These are phyloP conservation scores for Anarhynchus alexandrinus DNA, from an alignment of 2,113 vertebrate species.

Conservation along the genomic window DNA sequence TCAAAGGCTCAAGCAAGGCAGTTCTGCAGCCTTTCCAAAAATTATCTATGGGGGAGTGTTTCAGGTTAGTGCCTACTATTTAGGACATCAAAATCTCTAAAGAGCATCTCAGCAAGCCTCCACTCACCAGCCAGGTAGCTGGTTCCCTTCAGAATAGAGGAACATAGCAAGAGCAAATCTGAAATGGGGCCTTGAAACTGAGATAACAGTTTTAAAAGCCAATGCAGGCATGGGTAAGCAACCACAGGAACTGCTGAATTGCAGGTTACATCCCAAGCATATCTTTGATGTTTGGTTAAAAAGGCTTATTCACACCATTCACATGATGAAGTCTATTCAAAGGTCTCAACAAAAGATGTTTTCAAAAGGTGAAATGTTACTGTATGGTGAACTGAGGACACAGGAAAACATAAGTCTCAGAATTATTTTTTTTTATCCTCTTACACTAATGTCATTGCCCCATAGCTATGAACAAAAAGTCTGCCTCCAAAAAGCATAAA, in stretches of 20 bases:
- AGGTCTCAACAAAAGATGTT: background rate
- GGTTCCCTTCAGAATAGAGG: background rate
- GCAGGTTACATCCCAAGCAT: background rate
- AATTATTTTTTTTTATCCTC: background rate
- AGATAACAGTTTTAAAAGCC: conserved; percentile 7
- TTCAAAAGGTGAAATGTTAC: background rate
- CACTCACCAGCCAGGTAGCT: background rate
- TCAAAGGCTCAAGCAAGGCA: background rate
- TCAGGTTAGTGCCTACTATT: background rate
- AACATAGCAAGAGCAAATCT: background rate
- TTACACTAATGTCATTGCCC: background rate
- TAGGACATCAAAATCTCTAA: background rate
- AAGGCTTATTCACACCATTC: conserved; percentile 15
- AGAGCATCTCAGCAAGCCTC: background rate
- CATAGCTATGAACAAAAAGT: background rate
- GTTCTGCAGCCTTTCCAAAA: background rate
- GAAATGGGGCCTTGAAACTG: background rate
- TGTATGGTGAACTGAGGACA: background rate
- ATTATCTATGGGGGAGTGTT: background rate
- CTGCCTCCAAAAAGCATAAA: background rate
- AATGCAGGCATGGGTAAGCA: background rate
- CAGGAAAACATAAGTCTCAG: background rate
- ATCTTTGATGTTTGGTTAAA: conserved; percentile 1
- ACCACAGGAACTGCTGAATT: background rate
- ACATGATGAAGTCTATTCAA: conserved; percentile 12